phyloP scores from a whole-genome alignment of 37 sponge, comb jelly and placozoan species.

The Lycopodina hypogea region DNA sequence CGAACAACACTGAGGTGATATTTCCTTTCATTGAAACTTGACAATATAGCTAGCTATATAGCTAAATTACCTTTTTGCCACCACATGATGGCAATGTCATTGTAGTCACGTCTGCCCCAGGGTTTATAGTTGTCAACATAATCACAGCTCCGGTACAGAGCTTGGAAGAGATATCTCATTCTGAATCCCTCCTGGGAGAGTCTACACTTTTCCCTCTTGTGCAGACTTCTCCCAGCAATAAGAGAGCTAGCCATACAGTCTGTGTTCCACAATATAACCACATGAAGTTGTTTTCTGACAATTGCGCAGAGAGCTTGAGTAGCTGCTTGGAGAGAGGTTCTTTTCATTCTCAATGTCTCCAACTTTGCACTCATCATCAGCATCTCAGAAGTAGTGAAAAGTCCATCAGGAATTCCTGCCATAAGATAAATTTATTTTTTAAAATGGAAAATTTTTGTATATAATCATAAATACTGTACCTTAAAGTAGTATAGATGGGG shows the following conservation, averaged over 20 bases:
- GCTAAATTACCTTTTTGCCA: slow-evolving; percentile 30
- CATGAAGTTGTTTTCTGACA: slow-evolving; percentile 45
- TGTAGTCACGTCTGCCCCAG: slow-evolving; percentile 37
- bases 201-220: not conserved
- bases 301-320: slow-evolving; percentile 34
- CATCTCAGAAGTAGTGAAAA: slow-evolving; percentile 67
- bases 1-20: not conserved
- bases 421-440: too few species aligned
- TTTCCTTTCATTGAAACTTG: not conserved
- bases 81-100: slow-evolving; percentile 67
- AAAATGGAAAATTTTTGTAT: too few species aligned
- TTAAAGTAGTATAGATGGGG: not conserved
- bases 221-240: not conserved
- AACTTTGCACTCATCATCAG: slow-evolving; percentile 50
- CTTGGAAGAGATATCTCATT: slow-evolving; percentile 18
- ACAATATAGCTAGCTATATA: not conserved
- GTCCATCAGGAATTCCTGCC: slow-evolving; percentile 26
- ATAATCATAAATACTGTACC: not conserved
- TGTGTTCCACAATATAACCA: slow-evolving; percentile 58
- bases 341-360: slow-evolving; percentile 12
- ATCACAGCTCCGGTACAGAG: slow-evolving; percentile 23
- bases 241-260: slow-evolving; percentile 1
- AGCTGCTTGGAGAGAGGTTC: slow-evolving; percentile 36
- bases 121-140: slow-evolving; percentile 34
- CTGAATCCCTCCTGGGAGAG: slow-evolving; percentile 5